Percentiles rank a stretch among this genome's conserved stretches.
These are phyloP conservation scores for Lepilemur septentrionalis DNA, from an alignment of 2,797 vertebrate genomes.

Conservation along the genomic window DNA sequence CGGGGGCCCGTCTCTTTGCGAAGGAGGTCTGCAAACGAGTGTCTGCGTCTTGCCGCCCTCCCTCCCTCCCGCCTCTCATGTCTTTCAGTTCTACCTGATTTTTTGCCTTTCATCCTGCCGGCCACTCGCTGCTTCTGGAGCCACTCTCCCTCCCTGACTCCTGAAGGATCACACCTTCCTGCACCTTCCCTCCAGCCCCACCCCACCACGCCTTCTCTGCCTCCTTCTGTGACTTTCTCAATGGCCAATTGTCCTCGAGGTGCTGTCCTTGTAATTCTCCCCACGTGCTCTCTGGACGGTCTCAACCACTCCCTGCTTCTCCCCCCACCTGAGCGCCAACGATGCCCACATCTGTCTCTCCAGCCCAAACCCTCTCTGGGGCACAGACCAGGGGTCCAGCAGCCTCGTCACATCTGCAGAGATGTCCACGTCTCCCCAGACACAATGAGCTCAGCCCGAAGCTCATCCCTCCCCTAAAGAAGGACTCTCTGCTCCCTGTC, in stretches of 20 bases:
- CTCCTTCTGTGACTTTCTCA: not conserved
- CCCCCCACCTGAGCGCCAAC: not conserved
- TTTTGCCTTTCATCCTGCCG: not conserved
- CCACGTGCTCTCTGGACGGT: not conserved
- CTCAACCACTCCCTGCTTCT: not conserved
- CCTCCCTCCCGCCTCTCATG: not conserved
- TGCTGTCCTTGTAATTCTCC: not conserved
- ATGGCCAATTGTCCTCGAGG: not conserved
- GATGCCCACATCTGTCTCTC: not conserved
- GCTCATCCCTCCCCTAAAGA: not conserved
- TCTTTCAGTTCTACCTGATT: not conserved
- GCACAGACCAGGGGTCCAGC: not conserved
- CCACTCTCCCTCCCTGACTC: not conserved
- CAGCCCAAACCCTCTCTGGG: not conserved
- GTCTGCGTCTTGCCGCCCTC: not conserved
- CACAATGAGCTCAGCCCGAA: not conserved
- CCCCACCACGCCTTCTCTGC: not conserved
- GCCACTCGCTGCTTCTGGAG: not conserved
- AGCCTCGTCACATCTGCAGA: not conserved
- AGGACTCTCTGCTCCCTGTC: not conserved
- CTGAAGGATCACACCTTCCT: not conserved
- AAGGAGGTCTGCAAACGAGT: not conserved
- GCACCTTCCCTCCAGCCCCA: fast-evolving
- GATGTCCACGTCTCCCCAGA: not conserved
- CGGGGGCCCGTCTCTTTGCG: not conserved